Evolutionary conservation across 2,888 invertebrate species (phyloP).

Genomic region (Calliopum simillimum): DNA sequence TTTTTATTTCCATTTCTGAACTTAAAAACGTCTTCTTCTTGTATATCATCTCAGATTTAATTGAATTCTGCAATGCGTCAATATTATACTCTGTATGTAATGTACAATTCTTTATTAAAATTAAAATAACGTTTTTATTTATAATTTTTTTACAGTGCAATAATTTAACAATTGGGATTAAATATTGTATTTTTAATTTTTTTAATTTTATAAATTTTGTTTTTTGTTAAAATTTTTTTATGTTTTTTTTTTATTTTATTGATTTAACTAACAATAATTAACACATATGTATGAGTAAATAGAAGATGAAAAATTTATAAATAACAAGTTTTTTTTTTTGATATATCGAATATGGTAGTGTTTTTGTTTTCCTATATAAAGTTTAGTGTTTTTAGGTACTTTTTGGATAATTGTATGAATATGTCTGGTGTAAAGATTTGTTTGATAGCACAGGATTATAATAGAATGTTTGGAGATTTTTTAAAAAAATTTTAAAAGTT

Average conservation of each 20-base stretch:
- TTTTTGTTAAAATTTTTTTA: not conserved
- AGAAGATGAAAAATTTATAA: constrained; percentile 19
- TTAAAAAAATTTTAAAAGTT: too few relatives aligned
- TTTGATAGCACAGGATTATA: not conserved
- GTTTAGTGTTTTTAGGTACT: constrained; percentile 15
- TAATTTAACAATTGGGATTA: not conserved
- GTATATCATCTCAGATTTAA: too few relatives aligned
- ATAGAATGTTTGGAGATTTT: too few relatives aligned
- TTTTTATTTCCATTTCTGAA: too few relatives aligned
- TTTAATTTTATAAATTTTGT: not conserved
- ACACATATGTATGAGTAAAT: constrained; percentile 26
- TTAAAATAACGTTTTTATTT: too few relatives aligned
- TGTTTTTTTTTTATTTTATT: not conserved
- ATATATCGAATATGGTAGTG: not conserved
- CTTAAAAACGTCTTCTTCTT: too few relatives aligned
- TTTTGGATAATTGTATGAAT: constrained; percentile 30
- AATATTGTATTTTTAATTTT: not conserved
- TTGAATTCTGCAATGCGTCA: too few relatives aligned
- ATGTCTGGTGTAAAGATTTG: constrained; percentile 16
- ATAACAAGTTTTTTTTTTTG: constrained; percentile 8
- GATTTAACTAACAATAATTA: constrained; percentile 22
- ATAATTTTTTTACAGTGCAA: constrained; percentile 15
- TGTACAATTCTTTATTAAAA: too few relatives aligned
- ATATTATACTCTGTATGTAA: too few relatives aligned
- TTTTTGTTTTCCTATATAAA: constrained; percentile 1